phyloP scores from a whole-genome alignment of 2,888 invertebrate species.

The Acholoe squamosa region DNA sequence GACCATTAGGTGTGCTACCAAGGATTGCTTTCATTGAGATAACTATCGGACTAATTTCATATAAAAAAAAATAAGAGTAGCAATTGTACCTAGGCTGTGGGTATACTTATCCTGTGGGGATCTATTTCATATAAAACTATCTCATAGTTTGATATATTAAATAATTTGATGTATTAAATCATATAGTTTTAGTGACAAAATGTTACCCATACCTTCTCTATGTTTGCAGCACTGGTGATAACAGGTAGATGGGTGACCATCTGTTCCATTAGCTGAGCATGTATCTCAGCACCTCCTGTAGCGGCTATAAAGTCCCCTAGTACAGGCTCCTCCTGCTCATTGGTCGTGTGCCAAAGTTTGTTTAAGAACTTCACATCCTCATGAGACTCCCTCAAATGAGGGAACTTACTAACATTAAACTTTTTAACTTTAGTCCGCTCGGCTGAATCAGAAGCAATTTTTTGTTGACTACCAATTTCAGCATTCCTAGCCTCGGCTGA shows the following conservation, averaged over 20 bases:
- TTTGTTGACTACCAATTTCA: constrained; percentile 23
- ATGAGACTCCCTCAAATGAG: constrained; percentile 35
- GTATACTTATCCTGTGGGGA: too few relatives aligned
- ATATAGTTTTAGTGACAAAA: too few relatives aligned
- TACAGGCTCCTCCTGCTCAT: constrained; percentile 61
- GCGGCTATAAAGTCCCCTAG: constrained; percentile 61
- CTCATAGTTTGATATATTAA: too few relatives aligned
- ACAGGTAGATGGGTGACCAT: constrained; percentile 45
- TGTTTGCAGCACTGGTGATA: constrained; percentile 34
- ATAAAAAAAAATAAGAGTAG: too few relatives aligned
- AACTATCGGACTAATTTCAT: too few relatives aligned
- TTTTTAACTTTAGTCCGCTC: constrained; percentile 24
- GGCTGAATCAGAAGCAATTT: neutral
- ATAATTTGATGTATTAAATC: too few relatives aligned
- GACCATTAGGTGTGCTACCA: too few relatives aligned
- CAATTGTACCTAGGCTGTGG: too few relatives aligned
- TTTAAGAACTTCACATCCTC: constrained; percentile 61
- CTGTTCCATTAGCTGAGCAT: constrained; percentile 44
- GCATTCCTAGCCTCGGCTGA: constrained; percentile 25
- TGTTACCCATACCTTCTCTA: constrained; percentile 29
- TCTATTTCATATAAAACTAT: too few relatives aligned
- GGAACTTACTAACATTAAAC: constrained; percentile 48
- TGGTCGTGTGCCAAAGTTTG: constrained; percentile 64
- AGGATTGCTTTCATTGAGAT: too few relatives aligned
- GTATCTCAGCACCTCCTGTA: constrained; percentile 59